Conservation (phyloP, 2,888 invertebrate genomes). For the Cheilosia urbana region DNA sequence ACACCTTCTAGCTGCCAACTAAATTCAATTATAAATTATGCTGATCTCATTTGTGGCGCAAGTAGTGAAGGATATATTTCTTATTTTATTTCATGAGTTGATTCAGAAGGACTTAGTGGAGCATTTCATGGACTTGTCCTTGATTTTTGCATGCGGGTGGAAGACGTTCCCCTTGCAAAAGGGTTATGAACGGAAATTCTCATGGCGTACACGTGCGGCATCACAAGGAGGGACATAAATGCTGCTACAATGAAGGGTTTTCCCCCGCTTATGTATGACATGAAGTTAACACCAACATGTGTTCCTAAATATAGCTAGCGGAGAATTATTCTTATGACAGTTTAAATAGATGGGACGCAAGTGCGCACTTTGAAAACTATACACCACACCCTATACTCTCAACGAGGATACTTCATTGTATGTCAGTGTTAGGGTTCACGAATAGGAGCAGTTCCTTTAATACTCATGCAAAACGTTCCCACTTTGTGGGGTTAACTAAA, state of each 20-base stretch:
- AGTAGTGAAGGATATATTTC: neutral
- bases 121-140: conserved; percentile 52
- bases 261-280: conserved; percentile 55
- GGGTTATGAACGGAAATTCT: conserved; percentile 45
- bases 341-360: neutral
- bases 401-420: conserved; percentile 28
- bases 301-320: conserved; percentile 47
- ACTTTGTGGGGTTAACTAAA: conserved; percentile 51
- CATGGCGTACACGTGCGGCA: conserved; percentile 9
- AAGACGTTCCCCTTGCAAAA: neutral
- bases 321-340: conserved; percentile 3
- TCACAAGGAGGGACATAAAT: neutral
- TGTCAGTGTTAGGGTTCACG: conserved; percentile 59
- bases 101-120: neutral
- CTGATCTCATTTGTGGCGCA: conserved; percentile 16
- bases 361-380: neutral
- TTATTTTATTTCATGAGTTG: neutral
- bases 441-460: conserved; percentile 46
- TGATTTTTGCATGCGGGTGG: conserved; percentile 12
- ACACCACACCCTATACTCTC: neutral
- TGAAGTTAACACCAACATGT: conserved; percentile 62
- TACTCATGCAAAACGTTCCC: conserved; percentile 20
- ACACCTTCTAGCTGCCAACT: neutral
- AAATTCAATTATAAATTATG: conserved; percentile 15
- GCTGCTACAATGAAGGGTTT: neutral